These are phyloP conservation scores for Podarcis cretensis DNA, from an alignment of 2,113 vertebrate genomes.

Conservation along the genomic window DNA sequence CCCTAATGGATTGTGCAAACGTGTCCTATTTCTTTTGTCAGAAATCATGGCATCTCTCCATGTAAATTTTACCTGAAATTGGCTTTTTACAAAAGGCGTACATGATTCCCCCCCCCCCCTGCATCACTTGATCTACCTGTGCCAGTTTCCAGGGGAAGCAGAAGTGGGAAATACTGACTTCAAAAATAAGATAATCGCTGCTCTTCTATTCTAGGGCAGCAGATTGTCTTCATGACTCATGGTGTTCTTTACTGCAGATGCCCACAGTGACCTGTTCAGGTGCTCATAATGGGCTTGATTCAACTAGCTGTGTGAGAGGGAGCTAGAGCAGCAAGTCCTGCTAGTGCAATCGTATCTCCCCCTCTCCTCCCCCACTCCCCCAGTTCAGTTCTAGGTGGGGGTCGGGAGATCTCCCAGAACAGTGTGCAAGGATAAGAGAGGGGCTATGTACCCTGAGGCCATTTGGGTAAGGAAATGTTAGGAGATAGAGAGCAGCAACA, in stretches of 20 bases:
- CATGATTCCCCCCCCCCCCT: no score
- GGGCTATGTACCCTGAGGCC: neutral
- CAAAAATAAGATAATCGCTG: neutral
- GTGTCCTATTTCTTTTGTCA: neutral
- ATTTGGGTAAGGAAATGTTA: neutral
- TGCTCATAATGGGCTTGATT: neutral
- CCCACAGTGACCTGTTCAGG: neutral
- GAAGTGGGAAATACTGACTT: neutral
- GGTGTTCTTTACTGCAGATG: neutral
- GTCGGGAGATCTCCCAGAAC: no score
- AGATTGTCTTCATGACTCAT: slow-evolving; percentile 1
- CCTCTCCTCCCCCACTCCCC: no score
- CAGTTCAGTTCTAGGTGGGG: no score
- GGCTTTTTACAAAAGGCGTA: neutral
- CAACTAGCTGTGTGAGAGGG: neutral
- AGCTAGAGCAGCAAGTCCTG: neutral
- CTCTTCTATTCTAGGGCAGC: neutral
- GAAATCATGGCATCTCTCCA: neutral
- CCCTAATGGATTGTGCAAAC: neutral
- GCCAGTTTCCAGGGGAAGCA: neutral
- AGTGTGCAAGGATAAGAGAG: neutral
- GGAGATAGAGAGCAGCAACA: neutral
- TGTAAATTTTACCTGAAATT: neutral
- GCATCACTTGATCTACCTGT: neutral
- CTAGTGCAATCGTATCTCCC: neutral